Evolutionary conservation across 1,140 invertebrate genomes (phyloP).

Genomic region (Pinna nobilis): DNA sequence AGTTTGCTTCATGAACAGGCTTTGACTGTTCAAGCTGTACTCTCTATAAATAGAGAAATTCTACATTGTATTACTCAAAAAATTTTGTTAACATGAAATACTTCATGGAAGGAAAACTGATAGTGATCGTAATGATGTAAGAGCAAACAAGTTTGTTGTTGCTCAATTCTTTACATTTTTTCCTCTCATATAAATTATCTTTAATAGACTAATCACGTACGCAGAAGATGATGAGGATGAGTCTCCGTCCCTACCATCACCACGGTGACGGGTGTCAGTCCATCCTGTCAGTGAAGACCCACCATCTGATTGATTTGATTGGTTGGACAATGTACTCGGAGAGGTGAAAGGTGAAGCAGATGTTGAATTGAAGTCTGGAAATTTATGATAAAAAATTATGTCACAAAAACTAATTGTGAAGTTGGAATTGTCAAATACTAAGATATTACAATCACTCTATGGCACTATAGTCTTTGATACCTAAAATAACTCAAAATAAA

Average conservation of each 20-base stretch:
- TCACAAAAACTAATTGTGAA: not conserved
- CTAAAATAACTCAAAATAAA: no score
- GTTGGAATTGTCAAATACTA: not conserved
- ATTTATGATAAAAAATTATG: not conserved
- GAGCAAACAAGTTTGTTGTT: no score
- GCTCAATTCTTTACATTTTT: not conserved
- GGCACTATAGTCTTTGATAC: no score
- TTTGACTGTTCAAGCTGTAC: no score
- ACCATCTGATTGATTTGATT: constrained; percentile 53
- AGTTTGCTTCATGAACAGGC: no score
- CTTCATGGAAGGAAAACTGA: no score
- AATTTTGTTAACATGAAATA: not conserved
- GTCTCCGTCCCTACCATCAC: constrained; percentile 71
- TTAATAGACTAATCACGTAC: no score
- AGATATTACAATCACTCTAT: no score
- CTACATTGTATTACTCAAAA: no score
- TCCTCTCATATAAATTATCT: not conserved
- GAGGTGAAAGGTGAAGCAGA: constrained; percentile 54
- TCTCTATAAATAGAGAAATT: no score
- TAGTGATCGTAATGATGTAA: no score
- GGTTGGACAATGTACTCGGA: constrained; percentile 50
- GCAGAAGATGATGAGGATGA: constrained; percentile 56
- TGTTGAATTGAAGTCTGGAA: constrained; percentile 61
- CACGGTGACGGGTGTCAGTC: constrained; percentile 62
- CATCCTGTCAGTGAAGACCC: constrained; percentile 63